Evolutionary conservation across 2,113 vertebrate genomes (phyloP).

Genomic region (Psilopsiagon aymara): DNA sequence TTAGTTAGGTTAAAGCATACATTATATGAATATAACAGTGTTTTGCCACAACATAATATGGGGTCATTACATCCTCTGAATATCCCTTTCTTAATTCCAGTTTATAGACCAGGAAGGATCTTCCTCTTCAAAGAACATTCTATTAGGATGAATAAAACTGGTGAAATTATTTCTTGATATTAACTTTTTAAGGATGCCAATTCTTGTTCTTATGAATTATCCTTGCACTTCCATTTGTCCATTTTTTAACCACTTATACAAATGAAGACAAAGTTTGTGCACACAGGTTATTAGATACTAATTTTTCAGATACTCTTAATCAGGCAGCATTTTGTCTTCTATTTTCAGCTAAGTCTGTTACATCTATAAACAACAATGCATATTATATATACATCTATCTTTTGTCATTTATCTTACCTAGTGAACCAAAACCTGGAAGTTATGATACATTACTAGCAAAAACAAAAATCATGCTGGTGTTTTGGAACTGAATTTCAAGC

Average conservation of each 20-base stretch:
- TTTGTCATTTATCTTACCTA: neutral
- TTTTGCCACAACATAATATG: neutral
- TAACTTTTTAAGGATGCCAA: neutral
- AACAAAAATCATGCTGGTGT: neutral
- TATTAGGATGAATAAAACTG: neutral
- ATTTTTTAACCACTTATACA: neutral
- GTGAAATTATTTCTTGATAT: neutral
- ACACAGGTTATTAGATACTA: neutral
- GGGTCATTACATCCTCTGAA: neutral
- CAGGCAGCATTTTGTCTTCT: neutral
- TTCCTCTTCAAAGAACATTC: neutral
- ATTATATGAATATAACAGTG: neutral
- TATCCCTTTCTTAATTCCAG: neutral
- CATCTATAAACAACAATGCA: neutral
- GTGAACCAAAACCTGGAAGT: neutral
- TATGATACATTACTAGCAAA: neutral
- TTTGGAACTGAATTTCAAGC: neutral
- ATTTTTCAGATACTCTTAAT: neutral
- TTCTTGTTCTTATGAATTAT: slow-evolving; percentile 6
- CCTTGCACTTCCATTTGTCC: neutral
- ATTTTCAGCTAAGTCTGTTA: neutral
- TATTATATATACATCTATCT: neutral
- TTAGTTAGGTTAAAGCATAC: neutral
- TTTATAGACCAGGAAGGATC: neutral
- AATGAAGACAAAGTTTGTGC: slow-evolving; percentile 26